Evolutionary conservation across 2,797 vertebrate genomes (phyloP), one percentile per base, ranked within the genome.

Genomic region (Adrianichthys oophorus): DNA sequence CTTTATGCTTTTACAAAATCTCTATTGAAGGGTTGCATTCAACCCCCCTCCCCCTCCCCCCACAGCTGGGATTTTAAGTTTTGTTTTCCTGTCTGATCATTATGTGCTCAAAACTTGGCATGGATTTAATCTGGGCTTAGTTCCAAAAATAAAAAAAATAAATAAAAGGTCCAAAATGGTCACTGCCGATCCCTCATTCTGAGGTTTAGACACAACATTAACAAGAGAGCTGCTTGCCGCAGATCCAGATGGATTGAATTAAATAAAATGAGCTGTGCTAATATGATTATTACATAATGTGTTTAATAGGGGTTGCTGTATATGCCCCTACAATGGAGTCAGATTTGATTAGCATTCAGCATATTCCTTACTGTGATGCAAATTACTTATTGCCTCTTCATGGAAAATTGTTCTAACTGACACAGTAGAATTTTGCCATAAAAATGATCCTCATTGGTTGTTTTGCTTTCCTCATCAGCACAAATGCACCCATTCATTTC

Each of bases 161-260:
- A 57, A 71, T 4, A 40, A 57, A 71, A 85, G 65, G 68, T 69
- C 50, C 48, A 74, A 82, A 81, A 74, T 77, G 41, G 78, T 81
- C 84, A 72, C 61, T 59, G 79, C 76, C 53, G 48, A 83, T 86
- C 62, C 59, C 65, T 84, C 73, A 75, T 79, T 75, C 80, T 78
- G 57, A 51, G 51, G 74, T 85, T 89, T 73, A 77, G 78, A 83
- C 70, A 57, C 80, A 74, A 70, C 76, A 81, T 88, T 86, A 86
- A 84, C 80, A 76, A 74, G 77, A 42, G 24, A 74, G 74, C 70
- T 60, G 59, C 69, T 65, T 64, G 76, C 78, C 41, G 41, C 48
- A 46, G 65, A 73, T 68, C 84, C 84, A 83, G 52, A 84, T 79
- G 77, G 78, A 85, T 71, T 62, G 64, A 79, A 69, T 89, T 82